These are phyloP conservation scores for Episyrphus balteatus DNA, from an alignment of 1,140 invertebrate species.

Conservation along the genomic window DNA sequence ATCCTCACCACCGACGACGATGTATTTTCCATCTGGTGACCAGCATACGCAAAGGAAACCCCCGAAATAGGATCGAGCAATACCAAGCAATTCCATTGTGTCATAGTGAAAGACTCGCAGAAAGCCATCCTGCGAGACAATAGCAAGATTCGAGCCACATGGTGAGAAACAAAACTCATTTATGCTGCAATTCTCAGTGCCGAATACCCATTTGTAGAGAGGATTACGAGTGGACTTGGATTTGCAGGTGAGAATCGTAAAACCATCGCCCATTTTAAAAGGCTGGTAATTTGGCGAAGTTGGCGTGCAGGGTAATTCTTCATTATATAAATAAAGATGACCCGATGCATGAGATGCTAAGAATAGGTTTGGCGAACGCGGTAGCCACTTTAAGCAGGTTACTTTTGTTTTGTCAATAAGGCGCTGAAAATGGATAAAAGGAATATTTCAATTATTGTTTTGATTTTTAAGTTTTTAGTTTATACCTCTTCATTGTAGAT, in stretches of 20 bases:
- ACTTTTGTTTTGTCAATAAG: conserved; percentile 96
- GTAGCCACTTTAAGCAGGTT: conserved; percentile 97
- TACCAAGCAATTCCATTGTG: conserved; percentile 87
- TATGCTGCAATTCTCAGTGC: conserved; percentile 65
- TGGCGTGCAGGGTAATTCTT: conserved; percentile 80
- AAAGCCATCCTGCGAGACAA: conserved; percentile 93
- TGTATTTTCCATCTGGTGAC: conserved; percentile 92
- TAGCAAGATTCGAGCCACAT: conserved; percentile 81
- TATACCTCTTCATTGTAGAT: conserved; percentile 96
- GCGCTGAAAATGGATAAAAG: conserved; percentile 47
- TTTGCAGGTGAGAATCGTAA: conserved; percentile 89
- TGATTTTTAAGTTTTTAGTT: neutral
- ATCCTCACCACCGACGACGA: conserved; percentile 96
- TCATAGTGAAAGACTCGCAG: conserved; percentile 94
- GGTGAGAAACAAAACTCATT: conserved; percentile 98
- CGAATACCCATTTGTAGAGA: conserved; percentile 76
- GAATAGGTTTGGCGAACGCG: conserved; percentile 85
- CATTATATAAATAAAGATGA: conserved; percentile 96
- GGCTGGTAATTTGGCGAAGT: conserved; percentile 81
- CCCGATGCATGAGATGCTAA: conserved; percentile 90
- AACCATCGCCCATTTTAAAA: conserved; percentile 92
- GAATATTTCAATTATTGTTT: neutral
- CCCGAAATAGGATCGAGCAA: conserved; percentile 92
- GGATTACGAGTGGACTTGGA: conserved; percentile 94
- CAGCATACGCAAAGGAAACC: conserved; percentile 93